phyloP scores from a whole-genome alignment of 2,797 vertebrate genomes.

The Clarias laeviceps region DNA sequence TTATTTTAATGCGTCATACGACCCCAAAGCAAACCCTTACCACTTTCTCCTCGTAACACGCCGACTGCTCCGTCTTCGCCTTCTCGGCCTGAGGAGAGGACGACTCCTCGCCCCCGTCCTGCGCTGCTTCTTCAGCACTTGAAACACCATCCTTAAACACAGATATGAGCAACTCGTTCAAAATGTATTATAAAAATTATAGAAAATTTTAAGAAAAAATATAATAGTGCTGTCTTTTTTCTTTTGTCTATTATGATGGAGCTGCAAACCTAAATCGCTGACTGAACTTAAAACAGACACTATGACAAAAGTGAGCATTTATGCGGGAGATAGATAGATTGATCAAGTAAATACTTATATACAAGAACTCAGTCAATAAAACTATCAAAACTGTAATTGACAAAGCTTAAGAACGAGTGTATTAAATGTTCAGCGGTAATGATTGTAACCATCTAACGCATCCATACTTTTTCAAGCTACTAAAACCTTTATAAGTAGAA shows the following conservation, averaged over 20 bases:
- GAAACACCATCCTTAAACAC: conserved; percentile 66
- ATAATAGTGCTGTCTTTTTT: not conserved
- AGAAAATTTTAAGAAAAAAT: not conserved
- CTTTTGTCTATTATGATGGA: not conserved
- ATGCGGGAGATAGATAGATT: too few relatives aligned
- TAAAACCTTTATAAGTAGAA: too few relatives aligned
- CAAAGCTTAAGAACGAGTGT: too few relatives aligned
- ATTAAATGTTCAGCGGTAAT: too few relatives aligned
- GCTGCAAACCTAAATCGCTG: too few relatives aligned
- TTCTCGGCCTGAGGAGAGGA: conserved; percentile 80
- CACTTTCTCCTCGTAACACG: conserved; percentile 96
- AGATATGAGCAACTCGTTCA: not conserved
- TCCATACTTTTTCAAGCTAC: too few relatives aligned
- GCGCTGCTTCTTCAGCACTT: conserved; percentile 67
- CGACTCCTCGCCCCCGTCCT: conserved; percentile 79
- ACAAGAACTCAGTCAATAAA: too few relatives aligned
- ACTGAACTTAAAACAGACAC: too few relatives aligned
- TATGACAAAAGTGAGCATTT: too few relatives aligned
- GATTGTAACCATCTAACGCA: too few relatives aligned
- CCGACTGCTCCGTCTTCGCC: conserved; percentile 77
- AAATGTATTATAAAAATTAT: not conserved
- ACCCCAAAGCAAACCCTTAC: conserved; percentile 67
- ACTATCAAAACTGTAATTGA: too few relatives aligned
- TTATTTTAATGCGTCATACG: not conserved
- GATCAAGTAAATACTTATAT: too few relatives aligned